Base-by-base conservation (phyloP, 2,888 invertebrate genomes). In the Gymnosoma rotundatum region DNA sequence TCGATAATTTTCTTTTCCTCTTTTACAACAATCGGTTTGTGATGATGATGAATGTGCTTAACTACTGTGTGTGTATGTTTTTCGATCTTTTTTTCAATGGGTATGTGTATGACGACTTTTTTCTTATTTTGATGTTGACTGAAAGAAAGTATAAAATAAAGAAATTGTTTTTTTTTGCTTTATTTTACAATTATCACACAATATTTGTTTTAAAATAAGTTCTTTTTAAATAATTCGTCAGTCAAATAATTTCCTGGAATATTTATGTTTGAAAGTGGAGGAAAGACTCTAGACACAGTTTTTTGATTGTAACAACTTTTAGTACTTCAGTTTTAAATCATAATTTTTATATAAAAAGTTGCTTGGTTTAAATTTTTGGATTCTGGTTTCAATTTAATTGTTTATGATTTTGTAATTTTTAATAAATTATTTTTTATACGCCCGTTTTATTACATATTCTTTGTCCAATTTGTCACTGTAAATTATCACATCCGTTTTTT, bases 11-110 rank as follows among this genome's bases (percentile, higher is more conserved):
- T 89, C 86, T 92, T 92, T 83, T 92, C 92, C 87, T 92, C 92
- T 86, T 92, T 92, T n/a, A 92, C 88, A 18, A 92, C 89, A 81
- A 91, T 89, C 45, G 92, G 92, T 87, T 92, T 92, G 85, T 92
- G 92, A 87, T 92, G 92, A 86, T 92, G 92, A 86, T 92, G 92
- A 20, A 92, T 89, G 78, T 92, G 91, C 80, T 92, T 92, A 3
- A 92, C 88, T 21, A 92, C 88, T 2, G 92, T 92, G 58, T 92
- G 92, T 0, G 91, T 90, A 86, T 92, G 92, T 82, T 92, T 92
- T 83, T 92, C 92, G 56, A 92, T 89, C 86, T 92, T 91, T 60
- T 92, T 91, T 60, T 92, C 90, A 16, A 92, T 87, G 52, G 92
- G 92, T 63, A 92, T 90, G 87, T 92, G 92, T 56, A 92, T 91